phyloP scores from a whole-genome alignment of 2,113 vertebrate genomes.

The Limnothrissa miodon region DNA sequence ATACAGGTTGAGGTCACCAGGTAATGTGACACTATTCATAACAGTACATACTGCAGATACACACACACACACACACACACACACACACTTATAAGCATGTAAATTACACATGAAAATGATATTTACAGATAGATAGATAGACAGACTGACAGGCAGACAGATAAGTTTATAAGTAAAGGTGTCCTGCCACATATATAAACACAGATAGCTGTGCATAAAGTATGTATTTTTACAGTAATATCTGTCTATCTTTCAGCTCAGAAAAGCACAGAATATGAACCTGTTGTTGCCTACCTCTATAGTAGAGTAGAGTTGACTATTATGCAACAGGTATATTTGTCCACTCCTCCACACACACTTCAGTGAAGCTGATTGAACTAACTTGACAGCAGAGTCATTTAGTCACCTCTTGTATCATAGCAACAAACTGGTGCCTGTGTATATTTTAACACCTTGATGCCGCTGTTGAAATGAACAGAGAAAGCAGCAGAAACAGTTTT shows the following conservation, averaged over 20 bases:
- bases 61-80: no score
- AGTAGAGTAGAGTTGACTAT: not conserved
- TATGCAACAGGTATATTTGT: not conserved
- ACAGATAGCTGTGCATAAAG: not conserved
- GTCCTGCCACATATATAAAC: no score
- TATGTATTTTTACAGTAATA: not conserved
- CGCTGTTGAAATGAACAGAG: not conserved
- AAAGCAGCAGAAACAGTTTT: not conserved
- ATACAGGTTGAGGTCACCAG: no score
- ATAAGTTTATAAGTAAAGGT: no score
- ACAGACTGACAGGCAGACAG: not conserved
- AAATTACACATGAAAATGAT: no score
- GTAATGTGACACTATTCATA: no score
- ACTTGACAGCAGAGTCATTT: not conserved
- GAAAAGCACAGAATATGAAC: not conserved
- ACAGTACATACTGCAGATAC: no score
- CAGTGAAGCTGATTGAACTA: not conserved
- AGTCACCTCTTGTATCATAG: not conserved
- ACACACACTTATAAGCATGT: no score
- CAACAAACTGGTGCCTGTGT: not conserved
- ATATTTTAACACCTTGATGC: not conserved
- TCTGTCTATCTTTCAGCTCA: not conserved
- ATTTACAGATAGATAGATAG: no score
- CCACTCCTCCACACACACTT: not conserved
- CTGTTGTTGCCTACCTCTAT: not conserved